Base-by-base conservation (phyloP, 2,888 invertebrate genomes). In the Camptogramma bilineatum region DNA sequence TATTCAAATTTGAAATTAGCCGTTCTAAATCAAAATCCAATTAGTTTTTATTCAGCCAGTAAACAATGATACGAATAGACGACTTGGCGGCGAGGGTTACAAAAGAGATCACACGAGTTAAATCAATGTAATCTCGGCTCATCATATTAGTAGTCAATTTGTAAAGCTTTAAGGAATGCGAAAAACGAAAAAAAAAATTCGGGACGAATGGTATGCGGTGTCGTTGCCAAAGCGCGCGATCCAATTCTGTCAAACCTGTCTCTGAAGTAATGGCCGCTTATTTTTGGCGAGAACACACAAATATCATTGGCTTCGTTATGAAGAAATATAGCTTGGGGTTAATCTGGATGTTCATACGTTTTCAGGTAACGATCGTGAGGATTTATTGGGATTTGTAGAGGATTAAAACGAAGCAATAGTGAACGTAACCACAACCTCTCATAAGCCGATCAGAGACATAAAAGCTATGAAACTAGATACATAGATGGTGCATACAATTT, bases 221-320 rank as follows among this genome's bases (percentile, higher is more conserved):
- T 73, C 72, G 82, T 70, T 86, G 87, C 84, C 87, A 87, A 84
- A 81, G 72, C 79, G 75, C 79, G 78, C 86, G 90, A 75, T 87
- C 90, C 86, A 87, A 81, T 83, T 90, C 86, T 90, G 89, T 90
- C 90, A 90, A 88, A 86, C 75, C 79, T 72, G 78, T 79, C 77
- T 80, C 78, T 78, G 83, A 86, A 90, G 80, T 89, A 88, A 88
- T 89, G 84, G 81, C 82, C 73, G 83, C 81, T 84, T 90, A 90
- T 91, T 90, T 90, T 87, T 80, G 88, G 87, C 84, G 86, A 85
- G 78, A 87, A 86, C 78, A 77, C 82, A 83, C 79, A 79, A 86
- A 86, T 84, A 86, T 83, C 80, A 80, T 79, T 79, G 81, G 80
- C 77, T 81, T 76, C 77, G 76, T 81, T 82, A 80, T 79, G 78